Percentiles rank a stretch among this genome's conserved stretches.
Evolutionary conservation across 2,797 vertebrate species (phyloP).

Genomic region (Acridotheres tristis): DNA sequence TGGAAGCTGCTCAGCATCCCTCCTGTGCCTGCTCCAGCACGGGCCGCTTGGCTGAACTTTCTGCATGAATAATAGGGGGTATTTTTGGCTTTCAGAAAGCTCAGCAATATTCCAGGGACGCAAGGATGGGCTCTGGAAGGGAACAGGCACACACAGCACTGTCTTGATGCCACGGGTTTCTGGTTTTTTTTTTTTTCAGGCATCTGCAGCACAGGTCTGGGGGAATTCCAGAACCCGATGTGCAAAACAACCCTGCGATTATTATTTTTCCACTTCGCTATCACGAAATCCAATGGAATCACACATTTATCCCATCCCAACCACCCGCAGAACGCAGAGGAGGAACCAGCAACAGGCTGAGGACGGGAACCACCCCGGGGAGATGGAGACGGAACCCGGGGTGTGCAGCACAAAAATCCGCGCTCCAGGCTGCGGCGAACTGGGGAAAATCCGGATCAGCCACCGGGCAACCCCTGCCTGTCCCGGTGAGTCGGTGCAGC

Average conservation of each 20-base stretch:
- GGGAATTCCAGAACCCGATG: not conserved
- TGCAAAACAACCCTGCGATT: rapidly evolving
- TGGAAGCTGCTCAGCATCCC: not conserved
- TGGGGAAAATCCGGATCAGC: rapidly evolving
- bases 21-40: not conserved
- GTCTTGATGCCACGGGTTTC: rapidly evolving
- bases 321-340: not conserved
- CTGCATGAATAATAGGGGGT: not conserved
- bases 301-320: rapidly evolving
- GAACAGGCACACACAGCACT: not conserved
- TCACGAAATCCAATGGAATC: not conserved
- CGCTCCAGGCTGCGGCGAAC: not conserved
- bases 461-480: rapidly evolving
- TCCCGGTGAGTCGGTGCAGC: not conserved
- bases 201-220: not conserved
- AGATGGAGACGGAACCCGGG: rapidly evolving
- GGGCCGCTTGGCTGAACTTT: not conserved
- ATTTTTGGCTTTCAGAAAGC: not conserved
- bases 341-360: not conserved
- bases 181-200: no score
- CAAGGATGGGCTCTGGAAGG: not conserved
- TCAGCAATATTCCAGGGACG: not conserved
- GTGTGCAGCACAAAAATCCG: rapidly evolving
- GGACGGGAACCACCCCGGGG: rapidly evolving
- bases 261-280: rapidly evolving